Base-by-base conservation (phyloP, 2,797 vertebrate species). In the Dendrocincla tyrannina region DNA sequence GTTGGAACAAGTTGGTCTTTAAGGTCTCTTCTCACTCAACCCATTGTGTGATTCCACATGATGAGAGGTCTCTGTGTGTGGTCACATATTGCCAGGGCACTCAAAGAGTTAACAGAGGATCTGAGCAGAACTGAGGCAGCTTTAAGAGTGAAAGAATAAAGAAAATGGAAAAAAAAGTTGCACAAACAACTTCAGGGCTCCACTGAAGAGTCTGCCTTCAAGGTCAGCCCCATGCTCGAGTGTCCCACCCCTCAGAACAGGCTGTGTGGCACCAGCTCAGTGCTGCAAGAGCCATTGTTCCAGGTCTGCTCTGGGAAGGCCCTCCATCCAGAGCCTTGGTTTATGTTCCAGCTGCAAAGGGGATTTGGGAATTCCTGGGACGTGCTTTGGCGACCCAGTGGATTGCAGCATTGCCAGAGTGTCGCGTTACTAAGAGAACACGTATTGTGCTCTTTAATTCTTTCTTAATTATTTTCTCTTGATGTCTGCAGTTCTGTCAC, bases 381-480 rank as follows among this genome's bases (percentile, higher is more conserved):
- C 66, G 4, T 32, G 81, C 56, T 82, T 83, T 17, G 37, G 67
- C 3, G 0, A 47, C 78, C 58, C 78, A 23, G 2, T 5, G 67
- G 74, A 10, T 47, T 76, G 73, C 74, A 12, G 59, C 1, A 0
- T 35, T 95, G 80, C 88, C 78, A 72, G 74, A 90, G 55, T 10
- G 16, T 78, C 0, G 1, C 1, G 59, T 94, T 95, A 63, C 93
- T 90, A 88, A 69, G 95, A 96, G 92, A 97, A 58, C 89, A 4
- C 3, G 1, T 13, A 62, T 86, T 96, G 87, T 90, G 87, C 50
- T 68, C 95, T 64, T 67, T 96, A 96, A 97, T 96, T 91, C 95
- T 89, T 63, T 94, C 93, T 95, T 96, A 95, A 97, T 96, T 93
- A 94, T 96, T 96, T 97, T 93, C 93, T 85, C 58, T 72, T 22